phyloP scores from a whole-genome alignment of 2,113 vertebrate species.

The Coptodon rendalli region DNA sequence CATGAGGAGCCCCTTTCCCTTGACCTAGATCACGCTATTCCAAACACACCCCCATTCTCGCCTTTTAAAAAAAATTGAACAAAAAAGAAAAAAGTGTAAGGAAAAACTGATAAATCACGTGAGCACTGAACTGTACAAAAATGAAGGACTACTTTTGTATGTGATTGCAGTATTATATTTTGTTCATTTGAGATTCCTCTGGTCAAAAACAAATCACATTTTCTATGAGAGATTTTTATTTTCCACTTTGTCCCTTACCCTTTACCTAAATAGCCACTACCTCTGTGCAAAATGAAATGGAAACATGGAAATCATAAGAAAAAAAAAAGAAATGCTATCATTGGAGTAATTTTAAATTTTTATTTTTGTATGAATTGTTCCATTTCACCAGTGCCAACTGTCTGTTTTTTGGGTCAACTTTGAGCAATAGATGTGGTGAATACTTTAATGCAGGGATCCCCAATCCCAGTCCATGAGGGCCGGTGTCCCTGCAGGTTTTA shows the following conservation, averaged over 20 bases:
- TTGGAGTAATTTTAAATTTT: too few species aligned
- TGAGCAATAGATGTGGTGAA: too few species aligned
- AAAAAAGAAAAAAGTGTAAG: too few species aligned
- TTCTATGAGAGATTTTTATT: constrained; percentile 76
- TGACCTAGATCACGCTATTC: constrained; percentile 14
- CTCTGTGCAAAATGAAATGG: constrained; percentile 76
- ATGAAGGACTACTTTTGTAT: constrained; percentile 99
- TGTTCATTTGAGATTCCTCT: constrained; percentile 74
- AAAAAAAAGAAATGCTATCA: too few species aligned
- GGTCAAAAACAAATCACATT: constrained; percentile 68
- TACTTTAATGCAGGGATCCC: too few species aligned
- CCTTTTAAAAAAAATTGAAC: constrained; percentile 64
- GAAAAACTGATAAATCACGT: too few species aligned
- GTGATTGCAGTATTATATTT: constrained; percentile 97
- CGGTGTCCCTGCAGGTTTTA: too few species aligned
- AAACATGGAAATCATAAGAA: constrained; percentile 55
- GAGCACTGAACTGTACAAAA: too few species aligned
- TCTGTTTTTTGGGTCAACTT: too few species aligned
- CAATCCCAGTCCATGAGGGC: too few species aligned
- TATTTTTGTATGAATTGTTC: too few species aligned
- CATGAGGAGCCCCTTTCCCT: constrained; percentile 79
- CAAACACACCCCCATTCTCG: constrained; percentile 54
- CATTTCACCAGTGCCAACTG: too few species aligned
- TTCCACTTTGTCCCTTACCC: constrained; percentile 64
- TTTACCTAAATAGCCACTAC: constrained; percentile 78